phyloP scores from a whole-genome alignment of 1,140 invertebrate species.

The Drosophila repletoides region DNA sequence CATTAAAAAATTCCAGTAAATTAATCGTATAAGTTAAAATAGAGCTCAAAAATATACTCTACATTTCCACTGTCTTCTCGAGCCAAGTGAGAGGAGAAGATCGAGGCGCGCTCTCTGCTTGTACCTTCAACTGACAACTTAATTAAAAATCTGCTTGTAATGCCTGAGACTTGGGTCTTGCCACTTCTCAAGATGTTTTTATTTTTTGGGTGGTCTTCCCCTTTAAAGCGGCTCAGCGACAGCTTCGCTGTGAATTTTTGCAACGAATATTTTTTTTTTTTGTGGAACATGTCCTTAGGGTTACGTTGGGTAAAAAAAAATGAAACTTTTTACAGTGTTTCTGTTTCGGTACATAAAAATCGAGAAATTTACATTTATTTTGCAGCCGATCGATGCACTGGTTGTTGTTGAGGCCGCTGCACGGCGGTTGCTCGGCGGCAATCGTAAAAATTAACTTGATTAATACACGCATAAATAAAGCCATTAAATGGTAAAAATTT shows the following conservation, averaged over 20 bases:
- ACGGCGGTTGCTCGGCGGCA: slow-evolving; percentile 46
- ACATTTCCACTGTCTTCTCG: too few relatives aligned
- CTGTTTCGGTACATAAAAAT: slow-evolving; percentile 41
- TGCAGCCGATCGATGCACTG: slow-evolving; percentile 22
- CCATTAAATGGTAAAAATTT: slow-evolving; percentile 73
- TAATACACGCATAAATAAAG: slow-evolving; percentile 78
- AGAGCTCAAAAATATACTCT: too few relatives aligned
- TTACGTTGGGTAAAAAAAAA: slow-evolving; percentile 50
- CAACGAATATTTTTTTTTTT: neutral
- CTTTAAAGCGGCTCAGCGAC: neutral
- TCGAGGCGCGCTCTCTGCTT: neutral
- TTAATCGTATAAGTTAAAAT: too few relatives aligned
- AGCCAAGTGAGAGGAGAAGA: neutral
- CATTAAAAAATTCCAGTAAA: neutral
- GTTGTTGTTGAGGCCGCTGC: slow-evolving; percentile 27
- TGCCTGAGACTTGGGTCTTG: neutral
- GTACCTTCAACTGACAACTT: slow-evolving; percentile 43
- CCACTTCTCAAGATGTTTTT: neutral
- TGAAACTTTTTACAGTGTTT: slow-evolving; percentile 54
- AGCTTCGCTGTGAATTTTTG: neutral
- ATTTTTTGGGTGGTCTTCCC: slow-evolving; percentile 45
- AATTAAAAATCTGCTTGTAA: slow-evolving; percentile 34
- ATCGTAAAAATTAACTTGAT: slow-evolving; percentile 80
- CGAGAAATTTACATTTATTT: slow-evolving; percentile 76
- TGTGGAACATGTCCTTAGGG: slow-evolving; percentile 52